A percentile compares a stretch with the other conserved stretches of the same genome.
Evolutionary conservation across 2,888 invertebrate genomes (phyloP).

Genomic region (Drosophila borborema): DNA sequence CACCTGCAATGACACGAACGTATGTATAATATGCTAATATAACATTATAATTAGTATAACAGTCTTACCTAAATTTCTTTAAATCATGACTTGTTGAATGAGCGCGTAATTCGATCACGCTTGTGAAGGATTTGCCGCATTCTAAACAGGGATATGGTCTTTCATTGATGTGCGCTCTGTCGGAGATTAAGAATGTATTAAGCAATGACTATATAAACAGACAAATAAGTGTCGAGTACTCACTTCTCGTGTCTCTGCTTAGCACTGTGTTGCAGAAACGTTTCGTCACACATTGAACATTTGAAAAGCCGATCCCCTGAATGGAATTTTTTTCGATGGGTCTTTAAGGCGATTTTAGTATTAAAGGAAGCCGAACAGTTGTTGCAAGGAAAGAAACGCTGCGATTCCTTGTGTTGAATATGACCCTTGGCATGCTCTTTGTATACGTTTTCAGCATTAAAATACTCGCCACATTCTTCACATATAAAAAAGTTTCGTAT

Average conservation of each 20-base stretch:
- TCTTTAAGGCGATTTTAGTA: slow-evolving; percentile 31
- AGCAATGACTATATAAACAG: background rate
- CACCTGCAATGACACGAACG: slow-evolving; percentile 41
- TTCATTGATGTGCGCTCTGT: slow-evolving; percentile 67
- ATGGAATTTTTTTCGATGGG: slow-evolving; percentile 39
- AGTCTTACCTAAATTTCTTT: slow-evolving; percentile 36
- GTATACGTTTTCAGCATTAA: slow-evolving; percentile 35
- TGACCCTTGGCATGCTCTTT: slow-evolving; percentile 42
- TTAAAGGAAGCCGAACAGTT: slow-evolving; percentile 42
- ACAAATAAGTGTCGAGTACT: slow-evolving; percentile 1
- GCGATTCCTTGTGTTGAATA: slow-evolving; percentile 12
- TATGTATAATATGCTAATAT: background rate
- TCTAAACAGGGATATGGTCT: slow-evolving; percentile 74
- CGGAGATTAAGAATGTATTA: background rate
- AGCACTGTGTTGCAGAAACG: slow-evolving; percentile 48
- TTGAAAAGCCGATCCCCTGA: slow-evolving; percentile 31
- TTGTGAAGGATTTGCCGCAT: slow-evolving; percentile 45
- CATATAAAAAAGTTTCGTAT: slow-evolving; percentile 67
- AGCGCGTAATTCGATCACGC: slow-evolving; percentile 33
- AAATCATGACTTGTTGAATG: slow-evolving; percentile 43
- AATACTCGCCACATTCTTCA: slow-evolving; percentile 56
- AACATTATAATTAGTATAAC: background rate
- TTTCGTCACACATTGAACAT: slow-evolving; percentile 51
- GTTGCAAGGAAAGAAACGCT: slow-evolving; percentile 52
- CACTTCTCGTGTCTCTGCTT: slow-evolving; percentile 64